Evolutionary conservation across 2,113 vertebrate genomes (phyloP), one percentile per base, ranked within the genome.

Genomic region (Syrrhaptes paradoxus): DNA sequence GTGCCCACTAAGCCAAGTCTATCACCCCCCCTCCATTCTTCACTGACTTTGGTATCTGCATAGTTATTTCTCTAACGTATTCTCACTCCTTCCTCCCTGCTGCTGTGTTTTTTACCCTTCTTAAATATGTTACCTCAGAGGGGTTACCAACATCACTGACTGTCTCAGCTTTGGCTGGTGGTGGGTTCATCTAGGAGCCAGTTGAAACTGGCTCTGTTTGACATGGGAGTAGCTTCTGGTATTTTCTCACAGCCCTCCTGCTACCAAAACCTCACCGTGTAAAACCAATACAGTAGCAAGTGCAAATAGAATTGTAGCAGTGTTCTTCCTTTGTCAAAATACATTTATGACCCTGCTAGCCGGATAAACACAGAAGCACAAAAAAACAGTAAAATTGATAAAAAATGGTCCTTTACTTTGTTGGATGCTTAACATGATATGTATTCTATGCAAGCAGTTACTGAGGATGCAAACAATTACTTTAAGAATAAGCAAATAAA

Each of bases 1-100:
- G 11, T 19, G 17, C 13, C 31, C 28, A 59, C 9, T 13, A 32
- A 41, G 24, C 17, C 0, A 0, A 0, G 32, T 5, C 34, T 45
- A 7, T 21, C 38, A 49, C 12, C 24, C 13, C 10, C 7, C 11
- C 28, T 45, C 34, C 65, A 15, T 49, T 70, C 32, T 38, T 36
- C 38, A 54, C 19, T 48, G 68, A 66, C 48, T 14, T 17, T n/a
- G 21, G 52, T 61, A 36, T 13, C 41, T 45, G 24, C 34, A 41
- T 21, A 51, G 21, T 2, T 71, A 7, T 32, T 70, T 74, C 61
- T 74, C 18, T 2, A 66, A 51, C 36, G 25, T 38, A 59, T 22
- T 13, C 5, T 36, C 21, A n/a, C 13, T 26, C 8, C 11, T 41
- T 11, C 49, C 13, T 73, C 41, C 55, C 55, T 46, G 17, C 14